Base-by-base conservation (phyloP, 2,797 vertebrate species). In the Typhlichthys eigenmanni region DNA sequence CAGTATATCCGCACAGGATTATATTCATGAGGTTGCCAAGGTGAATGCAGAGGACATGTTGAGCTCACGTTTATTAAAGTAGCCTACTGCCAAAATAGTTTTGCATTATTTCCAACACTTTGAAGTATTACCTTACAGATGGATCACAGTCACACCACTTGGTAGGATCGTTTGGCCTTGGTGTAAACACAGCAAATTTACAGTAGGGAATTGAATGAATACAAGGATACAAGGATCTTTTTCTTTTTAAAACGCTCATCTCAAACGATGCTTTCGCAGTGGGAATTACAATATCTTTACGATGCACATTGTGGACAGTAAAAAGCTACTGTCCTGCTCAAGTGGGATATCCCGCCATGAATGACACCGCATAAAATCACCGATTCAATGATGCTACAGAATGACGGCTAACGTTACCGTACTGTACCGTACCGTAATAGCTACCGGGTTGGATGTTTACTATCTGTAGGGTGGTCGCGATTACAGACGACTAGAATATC, bases 61-160 rank as follows among this genome's bases (percentile, higher is more conserved):
- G 16, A 71, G 76, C 63, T 87, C 79, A 8, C 45, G 47, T 86
- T 83, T 71, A 75, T 13, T 53, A 29, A 29, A 29, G 24, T 29
- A 29, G 24, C 4, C 24, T 67, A 50, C 13, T 64, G 62, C 67
- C 62, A 66, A 86, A 87, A 87, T 76, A 84, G 77, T 77, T 83
- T 51, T n/a, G 63, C 58, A 66, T 61, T 52, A 71, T 74, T 65
- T 75, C 47, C 66, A 47, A 48, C 55, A 46, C 10, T 38, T n/a
- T 45, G 59, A 62, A 32, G 68, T 58, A 66, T 72, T 75, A 43
- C 46, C 48, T 80, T 72, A 60, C 78, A 57, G 64, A 60, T 53
- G 29, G 38, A 48, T 70, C 17, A 11, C 53, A 73, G 47, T 70
- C 17, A 11, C 53, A 73, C 46, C 55, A 47, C 50, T 11, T 13